phyloP scores from a whole-genome alignment of 2,797 vertebrate genomes.

The Pangasius mekongensis region DNA sequence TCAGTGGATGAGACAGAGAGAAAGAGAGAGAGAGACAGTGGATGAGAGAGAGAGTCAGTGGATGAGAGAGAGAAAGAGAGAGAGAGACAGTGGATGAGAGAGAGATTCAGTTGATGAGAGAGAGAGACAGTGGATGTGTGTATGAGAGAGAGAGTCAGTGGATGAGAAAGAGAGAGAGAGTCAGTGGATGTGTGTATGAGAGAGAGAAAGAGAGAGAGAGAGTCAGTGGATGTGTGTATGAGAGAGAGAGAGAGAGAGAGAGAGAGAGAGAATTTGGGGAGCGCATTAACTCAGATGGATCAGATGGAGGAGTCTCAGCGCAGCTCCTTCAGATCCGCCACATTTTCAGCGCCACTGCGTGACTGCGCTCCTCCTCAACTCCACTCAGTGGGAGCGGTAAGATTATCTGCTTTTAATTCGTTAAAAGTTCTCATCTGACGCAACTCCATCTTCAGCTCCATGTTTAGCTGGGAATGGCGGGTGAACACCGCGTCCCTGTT shows the following conservation, averaged over 20 bases:
- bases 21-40: not conserved
- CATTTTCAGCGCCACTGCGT: not conserved
- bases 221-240: too few relatives aligned
- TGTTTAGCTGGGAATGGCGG: not conserved
- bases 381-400: not conserved
- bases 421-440: not conserved
- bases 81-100: not conserved
- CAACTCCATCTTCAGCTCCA: too few relatives aligned
- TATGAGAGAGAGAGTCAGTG: not conserved
- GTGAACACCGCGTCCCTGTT: conserved; percentile 43
- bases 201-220: not conserved
- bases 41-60: not conserved
- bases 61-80: not conserved
- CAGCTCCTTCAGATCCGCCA: not conserved
- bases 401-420: not conserved
- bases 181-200: not conserved
- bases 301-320: conserved; percentile 8
- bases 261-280: not conserved
- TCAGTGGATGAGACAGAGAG: too few relatives aligned
- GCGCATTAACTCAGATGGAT: conserved; percentile 4
- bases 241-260: not conserved
- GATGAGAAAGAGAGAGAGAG: not conserved
- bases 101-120: not conserved
- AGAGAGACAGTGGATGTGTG: too few relatives aligned
- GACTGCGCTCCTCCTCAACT: not conserved